These are phyloP conservation scores for Peromyscus maniculatus DNA, from an alignment of 2,113 vertebrate species.

Conservation along the genomic window DNA sequence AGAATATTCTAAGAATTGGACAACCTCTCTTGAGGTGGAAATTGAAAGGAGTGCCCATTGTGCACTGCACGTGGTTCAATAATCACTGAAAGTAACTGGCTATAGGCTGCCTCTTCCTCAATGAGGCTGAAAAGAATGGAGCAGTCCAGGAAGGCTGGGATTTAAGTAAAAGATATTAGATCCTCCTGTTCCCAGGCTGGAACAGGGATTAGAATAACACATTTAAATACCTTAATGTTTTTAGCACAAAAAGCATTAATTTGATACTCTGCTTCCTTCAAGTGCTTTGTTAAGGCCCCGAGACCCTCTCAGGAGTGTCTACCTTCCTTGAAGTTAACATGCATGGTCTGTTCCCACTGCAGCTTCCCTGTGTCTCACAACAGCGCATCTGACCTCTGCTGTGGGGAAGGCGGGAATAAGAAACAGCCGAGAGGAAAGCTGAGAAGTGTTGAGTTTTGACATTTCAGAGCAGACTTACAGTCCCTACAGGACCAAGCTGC, in stretches of 20 bases:
- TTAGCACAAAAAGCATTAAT: slow-evolving; percentile 87
- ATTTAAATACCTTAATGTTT: slow-evolving; percentile 86
- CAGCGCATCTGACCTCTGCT: slow-evolving; percentile 78
- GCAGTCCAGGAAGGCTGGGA: slow-evolving; percentile 71
- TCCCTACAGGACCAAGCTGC: slow-evolving; percentile 64
- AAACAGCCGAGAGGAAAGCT: slow-evolving; percentile 63
- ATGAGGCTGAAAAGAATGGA: slow-evolving; percentile 56
- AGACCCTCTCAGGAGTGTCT: slow-evolving; percentile 79
- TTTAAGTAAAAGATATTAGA: slow-evolving; percentile 81
- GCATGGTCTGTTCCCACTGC: slow-evolving; percentile 75
- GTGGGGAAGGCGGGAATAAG: slow-evolving; percentile 66
- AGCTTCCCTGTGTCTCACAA: slow-evolving; percentile 78
- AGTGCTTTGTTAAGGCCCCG: slow-evolving; percentile 84
- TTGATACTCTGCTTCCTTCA: slow-evolving; percentile 86
- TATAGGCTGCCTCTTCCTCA: slow-evolving; percentile 46
- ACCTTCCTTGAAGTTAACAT: slow-evolving; percentile 76
- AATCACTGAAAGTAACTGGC: neutral
- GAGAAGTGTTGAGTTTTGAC: slow-evolving; percentile 72
- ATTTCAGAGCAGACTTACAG: slow-evolving; percentile 38
- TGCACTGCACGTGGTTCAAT: neutral
- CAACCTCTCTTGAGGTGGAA: neutral
- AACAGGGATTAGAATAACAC: slow-evolving; percentile 84
- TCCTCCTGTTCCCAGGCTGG: slow-evolving; percentile 80
- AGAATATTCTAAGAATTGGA: neutral
- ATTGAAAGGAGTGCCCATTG: neutral